Evolutionary conservation across 2,113 vertebrate genomes (phyloP).

Genomic region (Muntiacus reevesi): DNA sequence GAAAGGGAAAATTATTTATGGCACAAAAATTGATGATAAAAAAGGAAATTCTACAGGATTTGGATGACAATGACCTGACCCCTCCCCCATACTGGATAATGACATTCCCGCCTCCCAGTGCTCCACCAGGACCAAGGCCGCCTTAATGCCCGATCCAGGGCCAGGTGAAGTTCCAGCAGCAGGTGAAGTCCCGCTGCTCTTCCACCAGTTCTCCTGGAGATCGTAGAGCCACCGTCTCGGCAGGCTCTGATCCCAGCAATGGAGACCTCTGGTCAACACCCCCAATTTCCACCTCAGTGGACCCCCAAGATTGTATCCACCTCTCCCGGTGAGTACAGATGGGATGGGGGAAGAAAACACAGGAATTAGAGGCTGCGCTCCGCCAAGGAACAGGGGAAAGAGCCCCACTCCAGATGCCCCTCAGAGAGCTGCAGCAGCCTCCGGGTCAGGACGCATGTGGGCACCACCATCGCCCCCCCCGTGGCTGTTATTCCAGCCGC

Average conservation of each 20-base stretch:
- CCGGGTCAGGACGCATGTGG: rapidly evolving
- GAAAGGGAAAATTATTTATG: background rate
- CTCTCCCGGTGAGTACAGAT: rapidly evolving
- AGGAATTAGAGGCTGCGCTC: background rate
- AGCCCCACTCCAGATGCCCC: background rate
- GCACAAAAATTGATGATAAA: background rate
- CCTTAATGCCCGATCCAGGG: background rate
- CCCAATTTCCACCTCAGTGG: background rate
- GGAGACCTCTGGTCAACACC: background rate
- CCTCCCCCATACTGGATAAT: background rate
- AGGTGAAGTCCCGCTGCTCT: background rate
- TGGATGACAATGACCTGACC: background rate
- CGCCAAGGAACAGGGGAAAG: background rate
- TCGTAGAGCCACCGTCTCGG: rapidly evolving
- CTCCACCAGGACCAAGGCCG: background rate
- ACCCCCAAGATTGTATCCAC: background rate
- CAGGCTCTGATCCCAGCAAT: background rate
- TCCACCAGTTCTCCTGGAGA: rapidly evolving
- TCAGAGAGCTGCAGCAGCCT: background rate
- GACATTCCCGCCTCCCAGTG: rapidly evolving
- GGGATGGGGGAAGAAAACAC: background rate
- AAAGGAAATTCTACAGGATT: background rate
- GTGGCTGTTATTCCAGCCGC: background rate
- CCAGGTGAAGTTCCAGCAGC: background rate
- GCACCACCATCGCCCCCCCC: background rate